Percentiles rank a stretch among this genome's conserved stretches.
phyloP scores from a whole-genome alignment of 2,113 vertebrate genomes.

The Pao palembangensis region DNA sequence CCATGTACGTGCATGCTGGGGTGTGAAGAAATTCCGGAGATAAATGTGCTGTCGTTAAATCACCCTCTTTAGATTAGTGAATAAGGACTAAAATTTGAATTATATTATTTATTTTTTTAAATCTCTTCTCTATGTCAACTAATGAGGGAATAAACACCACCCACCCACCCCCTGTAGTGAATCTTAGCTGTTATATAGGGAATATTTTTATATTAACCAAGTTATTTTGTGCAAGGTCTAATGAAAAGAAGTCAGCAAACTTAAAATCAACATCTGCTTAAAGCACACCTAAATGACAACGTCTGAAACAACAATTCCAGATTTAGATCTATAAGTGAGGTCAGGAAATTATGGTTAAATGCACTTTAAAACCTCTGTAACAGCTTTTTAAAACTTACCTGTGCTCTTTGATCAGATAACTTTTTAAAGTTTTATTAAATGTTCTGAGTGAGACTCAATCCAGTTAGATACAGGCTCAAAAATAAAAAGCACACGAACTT shows the following conservation, averaged over 20 bases:
- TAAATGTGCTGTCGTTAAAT: background rate
- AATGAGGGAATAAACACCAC: no score
- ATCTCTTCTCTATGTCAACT: no score
- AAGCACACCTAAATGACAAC: no score
- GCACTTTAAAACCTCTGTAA: background rate
- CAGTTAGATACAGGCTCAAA: background rate
- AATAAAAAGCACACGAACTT: slow-evolving; percentile 17
- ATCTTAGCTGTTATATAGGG: no score
- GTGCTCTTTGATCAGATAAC: background rate
- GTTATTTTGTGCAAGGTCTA: background rate
- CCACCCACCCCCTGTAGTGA: no score
- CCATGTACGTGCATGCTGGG: background rate
- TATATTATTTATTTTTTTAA: no score
- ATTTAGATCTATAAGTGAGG: background rate
- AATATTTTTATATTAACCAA: background rate
- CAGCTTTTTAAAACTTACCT: background rate
- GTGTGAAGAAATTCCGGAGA: background rate
- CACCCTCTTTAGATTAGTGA: no score
- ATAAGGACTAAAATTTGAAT: no score
- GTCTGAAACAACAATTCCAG: no score
- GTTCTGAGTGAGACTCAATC: background rate
- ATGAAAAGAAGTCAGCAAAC: slow-evolving; percentile 13
- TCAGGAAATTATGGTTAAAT: slow-evolving; percentile 5
- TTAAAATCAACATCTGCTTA: no score
- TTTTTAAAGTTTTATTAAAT: background rate